Evolutionary conservation across 1,140 invertebrate genomes (phyloP), one percentile per base, ranked within the genome.

Genomic region (Wasmannia auropunctata): DNA sequence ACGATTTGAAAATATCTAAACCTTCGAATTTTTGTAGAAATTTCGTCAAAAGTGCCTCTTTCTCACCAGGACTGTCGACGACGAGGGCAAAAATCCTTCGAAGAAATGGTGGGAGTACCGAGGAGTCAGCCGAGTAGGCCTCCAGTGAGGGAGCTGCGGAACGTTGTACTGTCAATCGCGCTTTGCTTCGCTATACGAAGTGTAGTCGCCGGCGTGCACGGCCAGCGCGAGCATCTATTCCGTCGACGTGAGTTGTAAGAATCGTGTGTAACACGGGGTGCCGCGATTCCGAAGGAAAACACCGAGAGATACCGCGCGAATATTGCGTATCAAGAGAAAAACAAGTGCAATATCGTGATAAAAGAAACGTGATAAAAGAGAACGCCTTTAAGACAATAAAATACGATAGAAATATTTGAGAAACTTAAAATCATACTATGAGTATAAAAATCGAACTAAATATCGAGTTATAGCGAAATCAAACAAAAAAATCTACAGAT

Each of bases 131-230:
- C 46, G 58, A 58, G 51, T 51, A 77, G 72, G 25, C 25, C 70
- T 46, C 25, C 75, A 34, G 81, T 69, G 86, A 81, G 89, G 87
- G 88, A 81, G 86, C 67, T 70, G 25, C 77, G 40, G 19, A 51
- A 37, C 56, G n/a, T 87, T 76, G 62, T 63, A 51, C 75, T 89
- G 86, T 87, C 86, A 83, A 87, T 90, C 74, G 75, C 10, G 16
- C 70, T 90, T 54, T 85, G 70, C 11, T 19, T 90, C 40, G 51
- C 46, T 25, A 37, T 37, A 19, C 34, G 16, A 40, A 86, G 69
- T 72, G 81, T 81, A 90, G 89, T 90, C 86, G 76, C 87, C 34
- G 69, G 31, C 74, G 90, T 69, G 89, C 90, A 87, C 74, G 79
- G 79, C 49, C 31, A 84, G 84, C 63, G 88, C 51, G 34, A 90